Percentiles rank a stretch among this genome's conserved stretches.
phyloP scores from a whole-genome alignment of 2,797 vertebrate species.

The Hafferia zeledoni region DNA sequence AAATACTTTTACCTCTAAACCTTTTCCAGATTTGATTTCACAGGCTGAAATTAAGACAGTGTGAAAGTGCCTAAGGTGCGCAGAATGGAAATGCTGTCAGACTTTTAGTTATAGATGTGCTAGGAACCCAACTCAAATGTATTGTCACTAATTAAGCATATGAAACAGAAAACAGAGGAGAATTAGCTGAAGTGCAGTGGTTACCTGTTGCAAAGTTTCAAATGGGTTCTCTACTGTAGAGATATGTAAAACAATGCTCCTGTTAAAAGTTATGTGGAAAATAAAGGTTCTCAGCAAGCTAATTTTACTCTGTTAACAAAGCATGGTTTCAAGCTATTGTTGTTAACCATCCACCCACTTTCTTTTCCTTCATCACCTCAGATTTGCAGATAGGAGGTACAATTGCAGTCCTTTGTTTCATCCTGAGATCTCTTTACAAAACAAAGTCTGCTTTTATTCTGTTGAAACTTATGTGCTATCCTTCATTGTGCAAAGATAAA shows the following conservation, averaged over 20 bases:
- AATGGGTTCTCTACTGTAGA: constrained; percentile 37
- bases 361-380: constrained; percentile 73
- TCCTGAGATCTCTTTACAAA: constrained; percentile 70
- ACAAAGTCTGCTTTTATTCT: constrained; percentile 60
- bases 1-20: background rate
- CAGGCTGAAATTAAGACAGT: background rate
- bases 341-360: constrained; percentile 64
- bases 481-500: constrained; percentile 63
- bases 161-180: constrained; percentile 66
- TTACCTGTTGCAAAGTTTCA: constrained; percentile 62
- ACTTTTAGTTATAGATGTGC: background rate
- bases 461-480: constrained; percentile 68
- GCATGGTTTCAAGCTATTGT: constrained; percentile 70
- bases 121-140: background rate
- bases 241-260: constrained; percentile 65
- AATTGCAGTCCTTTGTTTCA: constrained; percentile 73
- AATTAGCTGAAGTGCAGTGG: constrained; percentile 57
- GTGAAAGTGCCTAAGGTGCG: background rate
- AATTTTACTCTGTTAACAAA: constrained; percentile 75
- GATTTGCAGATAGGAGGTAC: constrained; percentile 68
- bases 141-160: constrained; percentile 36
- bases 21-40: background rate
- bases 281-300: constrained; percentile 74
- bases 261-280: constrained; percentile 60
- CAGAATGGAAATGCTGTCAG: constrained; percentile 36